A percentile compares a stretch with the other conserved stretches of the same genome.
These are phyloP conservation scores for Unio pictorum DNA, from an alignment of 2,888 invertebrate species.

Conservation along the genomic window DNA sequence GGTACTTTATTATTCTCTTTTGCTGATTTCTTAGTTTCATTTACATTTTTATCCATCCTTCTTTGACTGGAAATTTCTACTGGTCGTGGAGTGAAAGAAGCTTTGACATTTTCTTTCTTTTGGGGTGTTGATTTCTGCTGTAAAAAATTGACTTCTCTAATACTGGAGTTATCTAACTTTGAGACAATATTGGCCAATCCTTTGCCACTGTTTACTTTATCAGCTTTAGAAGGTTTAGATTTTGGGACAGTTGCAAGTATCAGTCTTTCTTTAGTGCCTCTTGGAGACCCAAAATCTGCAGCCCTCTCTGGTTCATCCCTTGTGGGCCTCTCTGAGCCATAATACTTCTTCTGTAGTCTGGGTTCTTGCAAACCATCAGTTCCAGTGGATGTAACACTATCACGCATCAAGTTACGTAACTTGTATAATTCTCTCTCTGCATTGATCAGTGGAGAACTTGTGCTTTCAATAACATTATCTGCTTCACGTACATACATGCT, in stretches of 20 bases:
- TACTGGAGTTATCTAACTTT: too few species aligned
- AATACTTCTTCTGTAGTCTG: slow-evolving; percentile 55
- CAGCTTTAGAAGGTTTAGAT: slow-evolving; percentile 16
- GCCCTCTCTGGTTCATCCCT: slow-evolving; percentile 22
- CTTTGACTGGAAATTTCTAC: slow-evolving; percentile 43
- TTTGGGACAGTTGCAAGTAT: slow-evolving; percentile 23
- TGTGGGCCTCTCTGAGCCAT: slow-evolving; percentile 47
- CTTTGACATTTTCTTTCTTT: slow-evolving; percentile 7
- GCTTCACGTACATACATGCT: slow-evolving; percentile 20
- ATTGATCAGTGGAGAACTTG: slow-evolving; percentile 52
- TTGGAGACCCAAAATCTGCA: slow-evolving; percentile 21
- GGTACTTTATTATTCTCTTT: slow-evolving; percentile 17
- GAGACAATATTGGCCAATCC: neutral
- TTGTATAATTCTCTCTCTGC: slow-evolving; percentile 58
- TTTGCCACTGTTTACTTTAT: neutral
- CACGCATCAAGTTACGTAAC: slow-evolving; percentile 45
- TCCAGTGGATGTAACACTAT: slow-evolving; percentile 26
- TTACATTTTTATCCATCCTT: slow-evolving; percentile 47
- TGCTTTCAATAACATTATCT: slow-evolving; percentile 21
- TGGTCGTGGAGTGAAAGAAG: slow-evolving; percentile 14
- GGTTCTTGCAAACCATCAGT: slow-evolving; percentile 27
- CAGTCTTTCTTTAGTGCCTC: slow-evolving; percentile 27
- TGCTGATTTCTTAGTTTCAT: slow-evolving; percentile 23
- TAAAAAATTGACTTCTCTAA: neutral
- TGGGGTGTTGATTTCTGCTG: slow-evolving; percentile 1